These are phyloP conservation scores for Ophion slaviceki DNA, from an alignment of 2,888 invertebrate genomes.

Conservation along the genomic window DNA sequence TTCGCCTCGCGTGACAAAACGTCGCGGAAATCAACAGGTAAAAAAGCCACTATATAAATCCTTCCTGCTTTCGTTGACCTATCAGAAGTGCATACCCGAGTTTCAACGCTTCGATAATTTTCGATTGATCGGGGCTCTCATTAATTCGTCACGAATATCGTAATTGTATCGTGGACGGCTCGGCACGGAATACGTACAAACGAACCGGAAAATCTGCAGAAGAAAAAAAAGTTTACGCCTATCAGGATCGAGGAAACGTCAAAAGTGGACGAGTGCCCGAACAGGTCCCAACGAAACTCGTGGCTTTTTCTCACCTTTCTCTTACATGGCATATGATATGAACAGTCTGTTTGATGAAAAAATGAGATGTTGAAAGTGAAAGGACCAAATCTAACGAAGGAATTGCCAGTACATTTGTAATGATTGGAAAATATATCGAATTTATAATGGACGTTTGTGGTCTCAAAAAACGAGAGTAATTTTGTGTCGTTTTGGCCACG, in stretches of 20 bases:
- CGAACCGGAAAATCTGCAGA: conserved; percentile 23
- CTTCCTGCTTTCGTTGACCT: conserved; percentile 59
- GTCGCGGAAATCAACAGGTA: background rate
- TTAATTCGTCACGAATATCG: conserved; percentile 30
- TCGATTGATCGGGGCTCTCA: conserved; percentile 11
- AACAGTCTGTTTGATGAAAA: background rate
- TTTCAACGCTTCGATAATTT: conserved; percentile 47
- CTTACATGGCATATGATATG: conserved; percentile 7
- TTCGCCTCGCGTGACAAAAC: conserved; percentile 29
- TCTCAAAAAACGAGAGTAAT: background rate
- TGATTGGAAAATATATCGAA: background rate
- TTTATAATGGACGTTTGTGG: conserved; percentile 9
- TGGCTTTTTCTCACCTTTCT: conserved; percentile 57
- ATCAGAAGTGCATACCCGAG: conserved; percentile 6
- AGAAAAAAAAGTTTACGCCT: background rate
- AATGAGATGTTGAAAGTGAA: conserved; percentile 36
- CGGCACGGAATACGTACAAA: background rate
- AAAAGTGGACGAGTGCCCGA: conserved; percentile 11
- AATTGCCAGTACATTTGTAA: background rate
- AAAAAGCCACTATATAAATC: background rate
- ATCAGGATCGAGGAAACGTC: conserved; percentile 24
- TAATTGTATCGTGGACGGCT: conserved; percentile 1
- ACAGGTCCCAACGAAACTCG: conserved; percentile 34
- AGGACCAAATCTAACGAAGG: conserved; percentile 13
- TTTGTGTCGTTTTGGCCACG: background rate